Percentiles rank a stretch among this genome's conserved stretches.
phyloP scores from a whole-genome alignment of 2,797 vertebrate species.

The Acanthurus lineatus region DNA sequence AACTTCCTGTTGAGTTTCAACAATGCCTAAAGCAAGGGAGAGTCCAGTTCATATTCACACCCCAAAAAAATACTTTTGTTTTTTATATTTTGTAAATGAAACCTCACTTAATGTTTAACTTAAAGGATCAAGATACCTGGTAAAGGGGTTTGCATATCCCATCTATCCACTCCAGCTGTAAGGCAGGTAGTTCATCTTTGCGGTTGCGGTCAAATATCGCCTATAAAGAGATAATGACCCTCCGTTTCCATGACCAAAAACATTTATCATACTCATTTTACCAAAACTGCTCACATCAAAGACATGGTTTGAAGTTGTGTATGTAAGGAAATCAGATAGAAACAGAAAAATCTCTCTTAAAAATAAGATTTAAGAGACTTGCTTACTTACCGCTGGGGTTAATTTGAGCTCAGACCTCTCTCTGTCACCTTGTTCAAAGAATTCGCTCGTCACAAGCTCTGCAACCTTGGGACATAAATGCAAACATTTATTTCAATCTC shows the following conservation, averaged over 20 bases:
- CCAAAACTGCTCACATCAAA: background rate
- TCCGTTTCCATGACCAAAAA: conserved; percentile 19
- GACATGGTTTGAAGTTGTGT: background rate
- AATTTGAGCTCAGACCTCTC: conserved; percentile 87
- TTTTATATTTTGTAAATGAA: background rate
- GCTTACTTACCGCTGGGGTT: conserved; percentile 83
- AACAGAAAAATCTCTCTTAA: background rate
- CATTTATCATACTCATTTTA: conserved; percentile 3
- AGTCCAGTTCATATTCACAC: background rate
- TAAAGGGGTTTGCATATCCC: conserved; percentile 86
- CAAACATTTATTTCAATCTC: conserved; percentile 17
- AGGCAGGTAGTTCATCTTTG: conserved; percentile 87
- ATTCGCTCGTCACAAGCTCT: conserved; percentile 89
- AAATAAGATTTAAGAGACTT: conserved; percentile 13
- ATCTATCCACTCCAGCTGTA: conserved; percentile 86
- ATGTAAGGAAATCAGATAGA: too few species aligned
- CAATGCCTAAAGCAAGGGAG: conserved; percentile 73
- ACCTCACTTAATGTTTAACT: background rate
- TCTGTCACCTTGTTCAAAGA: conserved; percentile 89
- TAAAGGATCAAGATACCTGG: conserved; percentile 70
- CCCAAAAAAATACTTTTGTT: background rate
- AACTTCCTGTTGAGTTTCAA: conserved; percentile 86
- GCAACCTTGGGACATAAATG: conserved; percentile 80
- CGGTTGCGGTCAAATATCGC: conserved; percentile 90
- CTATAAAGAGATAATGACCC: conserved; percentile 65